Evolutionary conservation across 2,797 vertebrate species (phyloP).

Genomic region (Scolopax rusticola): DNA sequence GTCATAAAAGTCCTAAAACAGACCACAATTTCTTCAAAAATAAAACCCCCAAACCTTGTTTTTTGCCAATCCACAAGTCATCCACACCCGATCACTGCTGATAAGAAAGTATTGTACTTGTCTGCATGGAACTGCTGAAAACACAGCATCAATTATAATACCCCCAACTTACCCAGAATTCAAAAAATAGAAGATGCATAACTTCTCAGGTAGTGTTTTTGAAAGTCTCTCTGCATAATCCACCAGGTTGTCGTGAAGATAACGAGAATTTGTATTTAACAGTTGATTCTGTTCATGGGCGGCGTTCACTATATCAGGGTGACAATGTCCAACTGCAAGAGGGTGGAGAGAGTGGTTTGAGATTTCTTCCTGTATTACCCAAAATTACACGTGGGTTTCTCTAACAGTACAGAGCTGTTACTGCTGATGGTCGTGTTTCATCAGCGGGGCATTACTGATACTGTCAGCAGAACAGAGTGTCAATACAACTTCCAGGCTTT

Average conservation of each 20-base stretch:
- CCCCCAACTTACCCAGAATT: conserved; percentile 88
- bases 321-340: conserved; percentile 92
- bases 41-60: too few relatives aligned
- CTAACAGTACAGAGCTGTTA: neutral
- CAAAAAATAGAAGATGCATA: conserved; percentile 93
- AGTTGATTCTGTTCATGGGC: conserved; percentile 88
- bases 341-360: neutral
- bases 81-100: neutral
- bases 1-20: neutral
- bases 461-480: neutral
- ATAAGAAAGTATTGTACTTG: neutral
- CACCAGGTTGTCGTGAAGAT: conserved; percentile 92
- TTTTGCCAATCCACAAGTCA: neutral
- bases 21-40: neutral
- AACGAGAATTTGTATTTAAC: conserved; percentile 91
- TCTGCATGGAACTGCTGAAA: neutral
- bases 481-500: neutral
- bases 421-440: neutral
- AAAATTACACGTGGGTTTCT: neutral
- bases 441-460: neutral
- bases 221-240: conserved; percentile 88
- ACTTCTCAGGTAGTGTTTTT: conserved; percentile 86
- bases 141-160: neutral
- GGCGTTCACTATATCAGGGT: conserved; percentile 88
- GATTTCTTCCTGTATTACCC: neutral